Percentiles rank a stretch among this genome's conserved stretches.
These are phyloP conservation scores for Cirrhinus molitorella DNA, from an alignment of 2,797 vertebrate genomes.

Conservation along the genomic window DNA sequence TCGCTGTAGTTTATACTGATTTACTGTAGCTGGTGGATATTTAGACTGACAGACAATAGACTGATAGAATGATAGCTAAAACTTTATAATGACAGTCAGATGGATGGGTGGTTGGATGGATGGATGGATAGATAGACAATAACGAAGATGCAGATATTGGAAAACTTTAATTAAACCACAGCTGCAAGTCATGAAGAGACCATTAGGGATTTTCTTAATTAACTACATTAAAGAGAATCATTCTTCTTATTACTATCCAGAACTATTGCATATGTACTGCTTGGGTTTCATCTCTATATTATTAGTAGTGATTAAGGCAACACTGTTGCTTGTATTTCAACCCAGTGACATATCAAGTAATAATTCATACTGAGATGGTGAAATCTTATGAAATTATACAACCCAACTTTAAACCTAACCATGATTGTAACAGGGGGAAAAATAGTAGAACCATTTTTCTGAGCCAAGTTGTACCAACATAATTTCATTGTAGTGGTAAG, in stretches of 20 bases:
- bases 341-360: background rate
- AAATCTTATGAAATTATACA: background rate
- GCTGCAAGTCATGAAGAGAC: constrained; percentile 58
- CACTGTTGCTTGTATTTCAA: background rate
- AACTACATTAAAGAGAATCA: constrained; percentile 52
- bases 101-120: background rate
- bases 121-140: background rate
- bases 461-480: too few species aligned
- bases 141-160: constrained; percentile 44
- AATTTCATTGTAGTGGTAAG: too few species aligned
- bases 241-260: constrained; percentile 26
- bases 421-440: background rate
- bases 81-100: too few species aligned
- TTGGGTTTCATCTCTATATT: background rate
- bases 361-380: background rate
- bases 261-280: background rate
- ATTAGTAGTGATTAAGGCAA: background rate
- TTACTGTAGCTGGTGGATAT: background rate
- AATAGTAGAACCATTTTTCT: too few species aligned
- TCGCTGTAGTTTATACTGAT: too few species aligned
- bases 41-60: background rate
- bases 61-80: background rate
- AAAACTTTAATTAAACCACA: constrained; percentile 68
- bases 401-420: background rate
- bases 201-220: constrained; percentile 55